These are phyloP conservation scores for Hypselothyrea guttata DNA, from an alignment of 2,888 invertebrate genomes.

Conservation along the genomic window DNA sequence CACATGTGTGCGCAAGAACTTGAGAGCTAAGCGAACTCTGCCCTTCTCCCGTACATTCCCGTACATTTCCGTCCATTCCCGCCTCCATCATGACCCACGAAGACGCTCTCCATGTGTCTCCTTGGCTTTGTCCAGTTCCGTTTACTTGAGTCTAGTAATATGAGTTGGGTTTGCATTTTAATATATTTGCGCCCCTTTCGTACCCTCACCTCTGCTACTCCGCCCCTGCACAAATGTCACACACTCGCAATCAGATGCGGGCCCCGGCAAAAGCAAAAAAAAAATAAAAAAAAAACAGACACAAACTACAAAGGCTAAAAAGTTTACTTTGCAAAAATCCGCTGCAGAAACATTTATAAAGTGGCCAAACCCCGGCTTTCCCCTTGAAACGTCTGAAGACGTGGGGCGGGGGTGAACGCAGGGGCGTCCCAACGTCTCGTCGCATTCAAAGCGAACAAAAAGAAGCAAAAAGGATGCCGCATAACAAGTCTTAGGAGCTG, in stretches of 20 bases:
- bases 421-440: constrained; percentile 8
- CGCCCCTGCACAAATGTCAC: constrained; percentile 58
- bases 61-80: too few relatives aligned
- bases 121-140: not conserved
- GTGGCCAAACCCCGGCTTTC: constrained; percentile 52
- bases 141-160: constrained; percentile 49
- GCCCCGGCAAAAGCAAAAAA: constrained; percentile 30
- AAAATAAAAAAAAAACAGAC: constrained; percentile 4
- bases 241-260: constrained; percentile 74
- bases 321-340: constrained; percentile 76
- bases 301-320: constrained; percentile 70
- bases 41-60: not conserved
- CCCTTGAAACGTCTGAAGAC: constrained; percentile 30
- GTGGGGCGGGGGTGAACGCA: not conserved
- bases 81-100: not conserved
- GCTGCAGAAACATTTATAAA: constrained; percentile 77
- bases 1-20: constrained; percentile 76
- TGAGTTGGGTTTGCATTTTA: constrained; percentile 79
- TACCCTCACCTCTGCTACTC: not conserved
- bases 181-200: constrained; percentile 61
- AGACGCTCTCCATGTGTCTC: not conserved
- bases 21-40: constrained; percentile 29
- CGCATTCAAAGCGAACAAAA: constrained; percentile 2
- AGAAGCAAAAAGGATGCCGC: not conserved
- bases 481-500: constrained; percentile 19